Evolutionary conservation across 2,888 invertebrate genomes (phyloP), one percentile per base, ranked within the genome.

Genomic region (Globia sparganii): DNA sequence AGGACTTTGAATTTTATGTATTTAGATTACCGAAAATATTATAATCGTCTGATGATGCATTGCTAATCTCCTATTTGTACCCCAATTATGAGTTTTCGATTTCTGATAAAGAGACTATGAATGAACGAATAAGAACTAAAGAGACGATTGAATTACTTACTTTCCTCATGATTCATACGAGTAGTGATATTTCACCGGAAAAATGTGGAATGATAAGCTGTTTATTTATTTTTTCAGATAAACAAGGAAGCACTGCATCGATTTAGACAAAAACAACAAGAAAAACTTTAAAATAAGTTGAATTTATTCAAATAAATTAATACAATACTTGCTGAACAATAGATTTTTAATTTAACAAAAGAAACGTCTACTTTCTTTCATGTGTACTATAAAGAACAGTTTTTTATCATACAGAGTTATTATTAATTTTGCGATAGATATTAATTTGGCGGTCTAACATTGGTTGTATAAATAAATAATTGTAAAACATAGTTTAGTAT

Each of bases 191-290:
- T 65, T 25, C 9, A 37, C 15, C 9, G n/a, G 21, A 58, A 78
- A 43, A 56, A 64, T n/a, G 1, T 9, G 18, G 25, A 56, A n/a
- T 40, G 40, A 62, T 49, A 28, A 53, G 15, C 4, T 66, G 9
- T 72, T 65, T 43, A 1, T 68, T 25, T 34, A 4, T 34, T 70
- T 84, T 73, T 80, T 68, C 88, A 93, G 93, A 68, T 90, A 37
- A 84, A 90, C 69, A 61, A 79, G 15, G 75, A 79, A 21, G 88
- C 87, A 37, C 68, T 92, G 65, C 78, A 79, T 34, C 46, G 79
- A 68, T 91, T 91, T 72, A 89, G 59, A 68, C 49, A 70, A 46
- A 86, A 64, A 46, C 6, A 56, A 64, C 25, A 72, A n/a, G 31
- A n/a, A 61, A 21, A 59, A 4, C 21, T 1, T 58, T 71, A 34